Base-by-base conservation (phyloP, 2,113 vertebrate species). In the Gopherus evgoodei region DNA sequence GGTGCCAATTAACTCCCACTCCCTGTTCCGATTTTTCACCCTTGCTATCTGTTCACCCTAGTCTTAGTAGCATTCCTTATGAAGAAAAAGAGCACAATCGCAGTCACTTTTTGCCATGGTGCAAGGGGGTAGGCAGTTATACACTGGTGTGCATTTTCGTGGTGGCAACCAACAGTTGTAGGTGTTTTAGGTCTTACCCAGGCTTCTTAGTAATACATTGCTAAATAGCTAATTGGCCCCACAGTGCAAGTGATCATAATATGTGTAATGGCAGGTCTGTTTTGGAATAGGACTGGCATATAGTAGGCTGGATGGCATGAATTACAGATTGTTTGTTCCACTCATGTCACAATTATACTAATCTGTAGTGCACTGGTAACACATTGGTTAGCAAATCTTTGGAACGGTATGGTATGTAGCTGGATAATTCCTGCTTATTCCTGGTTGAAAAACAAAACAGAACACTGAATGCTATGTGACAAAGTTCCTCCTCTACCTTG, bases 401-500 rank as follows among this genome's bases (percentile, higher is more conserved):
- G 96, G 96, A 97, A 96, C 92, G 49, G 75, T 3, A 83, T 0
- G 0, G 82, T 86, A 90, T 95, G 96, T 96, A 97, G 96, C 97
- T 97, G 97, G 89, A 85, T 92, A 92, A 96, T 92, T 96, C 89
- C 88, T 93, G 89, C 90, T 88, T 92, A 96, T 86, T 96, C 89
- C 95, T 97, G 88, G 54, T 95, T 93, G 65, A 21, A 72, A 72
- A 35, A 38, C n/a, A 72, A 38, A 72, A 21, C 62, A 65, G 87
- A 95, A 96, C 90, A 95, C 35, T 95, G 95, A 95, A 96, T 96
- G 93, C 92, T 44, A 44, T 44, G 44, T 44, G 44, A 44, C 44
- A 44, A 44, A 44, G 7, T 44, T 44, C 44, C 44, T 44, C 6
- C 44, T 44, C 44, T 44, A 44, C 44, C 44, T 44, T 44, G 44